Percentiles rank a stretch among this genome's conserved stretches.
Evolutionary conservation across 2,888 invertebrate species (phyloP).

Genomic region (Heliconius aoede): DNA sequence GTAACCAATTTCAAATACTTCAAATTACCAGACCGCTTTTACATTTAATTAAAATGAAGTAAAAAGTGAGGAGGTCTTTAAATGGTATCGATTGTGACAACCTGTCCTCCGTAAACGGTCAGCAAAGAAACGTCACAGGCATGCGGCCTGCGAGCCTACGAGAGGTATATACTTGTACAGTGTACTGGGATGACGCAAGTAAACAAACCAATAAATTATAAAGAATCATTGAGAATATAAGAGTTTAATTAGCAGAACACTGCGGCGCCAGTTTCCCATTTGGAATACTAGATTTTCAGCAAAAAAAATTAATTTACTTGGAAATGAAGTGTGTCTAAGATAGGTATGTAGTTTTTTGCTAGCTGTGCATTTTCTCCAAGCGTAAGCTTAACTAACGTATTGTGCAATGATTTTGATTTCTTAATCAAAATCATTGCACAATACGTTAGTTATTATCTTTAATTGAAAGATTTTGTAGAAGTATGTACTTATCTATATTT

Average conservation of each 20-base stretch:
- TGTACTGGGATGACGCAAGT: not conserved
- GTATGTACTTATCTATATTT: not conserved
- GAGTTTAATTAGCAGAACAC: slow-evolving; percentile 9
- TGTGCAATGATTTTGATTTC: no score
- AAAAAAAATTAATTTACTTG: slow-evolving; percentile 17
- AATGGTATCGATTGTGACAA: slow-evolving; percentile 20
- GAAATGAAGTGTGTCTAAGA: slow-evolving; percentile 20
- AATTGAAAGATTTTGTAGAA: slow-evolving; percentile 7
- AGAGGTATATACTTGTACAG: not conserved
- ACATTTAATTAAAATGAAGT: slow-evolving; percentile 22
- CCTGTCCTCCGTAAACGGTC: slow-evolving; percentile 10
- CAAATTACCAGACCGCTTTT: slow-evolving; percentile 12
- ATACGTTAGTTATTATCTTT: no score
- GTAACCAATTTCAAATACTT: slow-evolving; percentile 14
- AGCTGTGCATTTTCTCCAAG: slow-evolving; percentile 9
- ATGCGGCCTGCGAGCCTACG: slow-evolving; percentile 12
- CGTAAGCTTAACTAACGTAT: slow-evolving; percentile 8
- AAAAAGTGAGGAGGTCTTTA: slow-evolving; percentile 10
- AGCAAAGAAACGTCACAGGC: slow-evolving; percentile 24
- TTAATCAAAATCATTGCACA: no score
- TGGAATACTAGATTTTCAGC: not conserved
- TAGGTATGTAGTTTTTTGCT: slow-evolving; percentile 1
- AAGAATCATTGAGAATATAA: slow-evolving; percentile 15
- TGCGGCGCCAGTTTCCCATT: slow-evolving; percentile 19
- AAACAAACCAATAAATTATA: slow-evolving; percentile 8